These are phyloP conservation scores for Spea hammondii DNA, from an alignment of 2,797 vertebrate genomes.

Conservation along the genomic window DNA sequence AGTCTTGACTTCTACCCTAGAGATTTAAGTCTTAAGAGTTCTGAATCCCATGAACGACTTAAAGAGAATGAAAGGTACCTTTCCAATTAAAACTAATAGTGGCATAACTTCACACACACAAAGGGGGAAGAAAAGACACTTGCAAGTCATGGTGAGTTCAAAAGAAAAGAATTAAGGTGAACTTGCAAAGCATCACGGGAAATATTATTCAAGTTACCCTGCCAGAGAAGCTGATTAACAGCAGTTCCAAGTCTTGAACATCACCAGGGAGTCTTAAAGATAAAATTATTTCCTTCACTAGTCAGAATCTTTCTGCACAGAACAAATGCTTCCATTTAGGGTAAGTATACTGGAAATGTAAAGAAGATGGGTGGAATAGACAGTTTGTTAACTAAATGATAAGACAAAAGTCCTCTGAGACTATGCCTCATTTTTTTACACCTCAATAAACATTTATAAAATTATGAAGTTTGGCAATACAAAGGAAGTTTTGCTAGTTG, in stretches of 20 bases:
- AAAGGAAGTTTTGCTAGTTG: too few relatives aligned
- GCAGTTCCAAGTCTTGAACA: slow-evolving; percentile 72
- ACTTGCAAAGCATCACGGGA: slow-evolving; percentile 75
- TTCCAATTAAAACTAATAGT: slow-evolving; percentile 79
- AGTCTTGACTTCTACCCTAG: slow-evolving; percentile 67
- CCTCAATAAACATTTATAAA: background rate
- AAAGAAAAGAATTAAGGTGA: slow-evolving; percentile 75
- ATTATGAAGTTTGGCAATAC: background rate
- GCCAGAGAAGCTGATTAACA: slow-evolving; percentile 77
- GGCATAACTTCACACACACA: slow-evolving; percentile 76
- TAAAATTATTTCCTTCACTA: slow-evolving; percentile 75
- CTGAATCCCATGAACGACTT: slow-evolving; percentile 69
- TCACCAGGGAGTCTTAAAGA: slow-evolving; percentile 78
- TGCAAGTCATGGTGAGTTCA: slow-evolving; percentile 76
- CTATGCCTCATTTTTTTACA: background rate
- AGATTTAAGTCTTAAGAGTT: slow-evolving; percentile 70
- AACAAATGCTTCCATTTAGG: slow-evolving; percentile 75
- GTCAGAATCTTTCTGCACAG: slow-evolving; percentile 71
- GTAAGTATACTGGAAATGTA: slow-evolving; percentile 70
- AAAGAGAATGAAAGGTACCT: slow-evolving; percentile 73
- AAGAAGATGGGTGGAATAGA: slow-evolving; percentile 48
- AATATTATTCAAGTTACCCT: slow-evolving; percentile 74
- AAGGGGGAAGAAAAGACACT: slow-evolving; percentile 71
- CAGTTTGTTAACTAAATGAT: slow-evolving; percentile 60
- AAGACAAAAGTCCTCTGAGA: slow-evolving; percentile 55